Evolutionary conservation across 2,888 invertebrate species (phyloP).

Genomic region (Mythimna pallens): DNA sequence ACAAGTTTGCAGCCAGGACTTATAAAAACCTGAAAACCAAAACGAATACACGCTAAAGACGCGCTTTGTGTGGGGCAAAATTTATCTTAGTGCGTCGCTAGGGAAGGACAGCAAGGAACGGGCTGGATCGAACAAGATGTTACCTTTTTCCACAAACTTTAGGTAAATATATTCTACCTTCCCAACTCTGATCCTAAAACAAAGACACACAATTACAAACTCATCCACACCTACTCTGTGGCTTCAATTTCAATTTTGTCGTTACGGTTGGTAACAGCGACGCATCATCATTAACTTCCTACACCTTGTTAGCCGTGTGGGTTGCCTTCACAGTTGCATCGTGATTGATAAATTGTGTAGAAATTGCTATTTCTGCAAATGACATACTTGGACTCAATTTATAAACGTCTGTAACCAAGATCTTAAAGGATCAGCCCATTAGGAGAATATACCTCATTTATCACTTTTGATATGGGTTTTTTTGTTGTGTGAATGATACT

Average conservation of each 20-base stretch:
- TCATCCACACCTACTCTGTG: not conserved
- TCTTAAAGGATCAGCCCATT: conserved; percentile 53
- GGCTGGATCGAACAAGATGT: too few species aligned
- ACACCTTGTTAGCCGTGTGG: conserved; percentile 48
- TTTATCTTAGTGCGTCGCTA: too few species aligned
- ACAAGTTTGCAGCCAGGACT: too few species aligned
- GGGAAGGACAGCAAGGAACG: too few species aligned
- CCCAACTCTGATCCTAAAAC: not conserved
- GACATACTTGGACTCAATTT: conserved; percentile 45
- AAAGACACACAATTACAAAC: not conserved
- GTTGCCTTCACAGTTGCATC: conserved; percentile 53
- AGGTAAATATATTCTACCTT: too few species aligned
- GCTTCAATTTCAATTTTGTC: not conserved
- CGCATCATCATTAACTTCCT: conserved; percentile 30
- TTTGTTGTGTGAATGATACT: conserved; percentile 23
- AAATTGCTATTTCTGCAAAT: conserved; percentile 48
- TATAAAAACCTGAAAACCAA: too few species aligned
- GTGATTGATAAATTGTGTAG: conserved; percentile 59
- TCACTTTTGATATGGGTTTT: conserved; percentile 45
- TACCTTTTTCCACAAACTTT: too few species aligned
- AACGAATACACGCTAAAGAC: too few species aligned
- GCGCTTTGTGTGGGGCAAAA: too few species aligned
- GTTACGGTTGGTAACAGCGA: not conserved
- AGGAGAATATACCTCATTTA: conserved; percentile 44
- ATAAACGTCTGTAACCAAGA: conserved; percentile 41